These are phyloP conservation scores for Gastrophryne carolinensis DNA, from an alignment of 2,797 vertebrate species.

Conservation along the genomic window DNA sequence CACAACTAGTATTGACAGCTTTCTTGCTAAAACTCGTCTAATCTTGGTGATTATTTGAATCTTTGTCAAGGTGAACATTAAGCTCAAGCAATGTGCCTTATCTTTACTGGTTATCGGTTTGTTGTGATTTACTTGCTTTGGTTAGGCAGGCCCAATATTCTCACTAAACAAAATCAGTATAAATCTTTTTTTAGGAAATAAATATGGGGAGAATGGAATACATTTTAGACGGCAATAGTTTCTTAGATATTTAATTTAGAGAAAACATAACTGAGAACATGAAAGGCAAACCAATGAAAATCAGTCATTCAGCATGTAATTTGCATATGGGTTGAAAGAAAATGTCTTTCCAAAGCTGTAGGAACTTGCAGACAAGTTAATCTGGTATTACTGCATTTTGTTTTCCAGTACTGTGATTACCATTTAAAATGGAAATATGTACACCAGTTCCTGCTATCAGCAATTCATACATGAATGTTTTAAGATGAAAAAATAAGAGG, in stretches of 20 bases:
- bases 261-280: background rate
- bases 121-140: too few species aligned
- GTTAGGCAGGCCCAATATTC: too few species aligned
- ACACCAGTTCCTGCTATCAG: background rate
- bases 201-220: background rate
- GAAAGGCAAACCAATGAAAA: background rate
- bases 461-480: constrained; percentile 4
- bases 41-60: too few species aligned
- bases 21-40: too few species aligned
- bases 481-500: background rate
- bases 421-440: background rate
- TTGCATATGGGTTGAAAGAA: background rate
- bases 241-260: background rate
- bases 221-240: background rate
- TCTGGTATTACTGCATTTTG: background rate
- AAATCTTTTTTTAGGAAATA: background rate
- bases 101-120: too few species aligned
- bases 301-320: background rate
- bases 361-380: constrained; percentile 15
- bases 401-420: constrained; percentile 9
- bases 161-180: background rate
- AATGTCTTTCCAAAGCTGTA: background rate
- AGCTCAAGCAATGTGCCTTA: too few species aligned
- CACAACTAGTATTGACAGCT: too few species aligned
- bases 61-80: too few species aligned